Conservation (phyloP, 2,888 invertebrate species). For the Petrophora chlorosata region DNA sequence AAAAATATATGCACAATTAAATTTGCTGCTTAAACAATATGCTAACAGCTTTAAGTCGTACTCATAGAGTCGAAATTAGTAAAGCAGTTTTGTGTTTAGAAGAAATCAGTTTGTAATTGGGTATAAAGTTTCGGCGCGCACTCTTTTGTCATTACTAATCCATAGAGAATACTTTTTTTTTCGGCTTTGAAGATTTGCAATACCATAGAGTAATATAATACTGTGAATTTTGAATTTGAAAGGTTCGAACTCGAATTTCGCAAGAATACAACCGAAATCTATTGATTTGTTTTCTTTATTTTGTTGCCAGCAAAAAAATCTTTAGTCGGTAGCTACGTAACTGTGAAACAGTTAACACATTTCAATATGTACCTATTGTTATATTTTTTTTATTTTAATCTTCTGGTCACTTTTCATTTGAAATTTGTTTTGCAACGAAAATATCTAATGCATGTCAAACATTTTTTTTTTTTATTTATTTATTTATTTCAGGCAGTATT, state of each 20-base stretch:
- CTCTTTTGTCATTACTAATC: slow-evolving; percentile 52
- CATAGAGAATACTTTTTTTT: slow-evolving; percentile 47
- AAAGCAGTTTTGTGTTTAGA: background rate
- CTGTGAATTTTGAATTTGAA: slow-evolving; percentile 32
- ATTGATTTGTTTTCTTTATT: slow-evolving; percentile 1
- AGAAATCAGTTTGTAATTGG: background rate
- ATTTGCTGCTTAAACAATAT: background rate
- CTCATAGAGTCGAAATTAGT: background rate
- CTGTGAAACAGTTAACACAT: slow-evolving; percentile 15
- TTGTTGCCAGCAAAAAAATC: slow-evolving; percentile 3
- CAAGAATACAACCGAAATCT: slow-evolving; percentile 5
- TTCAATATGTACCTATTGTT: background rate
- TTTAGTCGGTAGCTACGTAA: background rate
- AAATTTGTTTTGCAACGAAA: too few relatives aligned
- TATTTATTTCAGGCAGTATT: too few relatives aligned
- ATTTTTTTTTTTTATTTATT: too few relatives aligned
- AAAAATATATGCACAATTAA: background rate
- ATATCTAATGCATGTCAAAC: too few relatives aligned
- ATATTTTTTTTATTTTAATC: too few relatives aligned
- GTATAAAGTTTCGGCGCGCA: slow-evolving; percentile 32
- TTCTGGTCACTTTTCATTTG: too few relatives aligned
- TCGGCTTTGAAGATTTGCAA: slow-evolving; percentile 20
- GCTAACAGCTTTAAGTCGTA: background rate
- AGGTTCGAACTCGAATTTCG: slow-evolving; percentile 10
- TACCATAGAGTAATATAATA: slow-evolving; percentile 40